Percentiles rank a stretch among this genome's conserved stretches.
Conservation (phyloP, 2,888 invertebrate species). For the Agrilus cyanescens region DNA sequence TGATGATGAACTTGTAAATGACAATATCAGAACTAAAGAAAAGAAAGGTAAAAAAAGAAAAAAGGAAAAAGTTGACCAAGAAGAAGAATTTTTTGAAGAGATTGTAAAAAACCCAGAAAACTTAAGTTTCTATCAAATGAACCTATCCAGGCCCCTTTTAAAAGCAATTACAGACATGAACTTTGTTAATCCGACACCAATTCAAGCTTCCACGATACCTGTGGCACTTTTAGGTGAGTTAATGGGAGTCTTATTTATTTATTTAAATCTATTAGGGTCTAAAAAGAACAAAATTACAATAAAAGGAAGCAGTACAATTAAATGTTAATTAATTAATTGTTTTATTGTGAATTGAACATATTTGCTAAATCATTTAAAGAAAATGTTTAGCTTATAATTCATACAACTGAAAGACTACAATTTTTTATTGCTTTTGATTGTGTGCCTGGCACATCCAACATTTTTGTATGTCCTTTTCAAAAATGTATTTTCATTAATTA, state of each 20-base stretch:
- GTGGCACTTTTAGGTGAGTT: conserved; percentile 63
- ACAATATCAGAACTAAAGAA: conserved; percentile 55
- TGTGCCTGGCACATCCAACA: background rate
- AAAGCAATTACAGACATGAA: conserved; percentile 83
- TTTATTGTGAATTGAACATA: too few relatives aligned
- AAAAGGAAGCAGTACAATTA: too few relatives aligned
- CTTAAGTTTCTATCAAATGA: conserved; percentile 83
- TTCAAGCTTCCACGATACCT: conserved; percentile 92
- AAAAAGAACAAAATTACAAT: too few relatives aligned
- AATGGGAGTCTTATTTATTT: background rate
- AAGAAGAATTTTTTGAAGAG: conserved; percentile 51
- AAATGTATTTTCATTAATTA: conserved; percentile 8
- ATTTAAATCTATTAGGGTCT: too few relatives aligned
- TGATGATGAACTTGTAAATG: conserved; percentile 65
- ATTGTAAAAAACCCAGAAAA: conserved; percentile 53
- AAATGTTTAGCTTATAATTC: background rate
- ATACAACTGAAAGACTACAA: background rate
- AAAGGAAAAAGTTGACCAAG: conserved; percentile 32
- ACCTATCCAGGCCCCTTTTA: conserved; percentile 83
- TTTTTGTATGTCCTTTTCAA: background rate
- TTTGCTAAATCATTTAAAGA: background rate
- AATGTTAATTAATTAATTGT: too few relatives aligned
- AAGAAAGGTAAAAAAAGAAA: conserved; percentile 42
- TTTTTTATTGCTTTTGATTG: background rate
- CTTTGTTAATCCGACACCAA: conserved; percentile 91